Conservation (phyloP, 2,888 invertebrate species). For the Abrostola tripartita region DNA sequence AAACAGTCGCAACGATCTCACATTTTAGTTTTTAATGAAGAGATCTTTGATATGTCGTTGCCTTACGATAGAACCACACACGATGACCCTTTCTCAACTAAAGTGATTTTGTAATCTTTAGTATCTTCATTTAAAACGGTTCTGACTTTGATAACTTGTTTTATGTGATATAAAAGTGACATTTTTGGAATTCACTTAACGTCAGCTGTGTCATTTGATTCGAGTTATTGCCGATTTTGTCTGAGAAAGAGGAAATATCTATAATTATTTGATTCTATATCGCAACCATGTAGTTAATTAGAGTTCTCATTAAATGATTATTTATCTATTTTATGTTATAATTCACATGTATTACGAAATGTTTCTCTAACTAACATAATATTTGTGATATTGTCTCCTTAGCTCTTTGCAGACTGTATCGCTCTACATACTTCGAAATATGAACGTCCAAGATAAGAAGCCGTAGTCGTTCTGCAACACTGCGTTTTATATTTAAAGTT, state of each 20-base stretch:
- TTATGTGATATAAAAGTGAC: constrained; percentile 47
- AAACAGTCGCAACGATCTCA: constrained; percentile 58
- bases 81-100: constrained; percentile 59
- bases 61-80: constrained; percentile 69
- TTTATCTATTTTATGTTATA: constrained; percentile 4
- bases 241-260: not conserved
- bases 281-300: constrained; percentile 3
- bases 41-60: constrained; percentile 70
- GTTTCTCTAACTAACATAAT: not conserved
- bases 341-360: not conserved
- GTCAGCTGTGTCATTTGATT: constrained; percentile 20
- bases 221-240: constrained; percentile 23
- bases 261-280: not conserved
- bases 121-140: constrained; percentile 54
- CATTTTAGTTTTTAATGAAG: constrained; percentile 74
- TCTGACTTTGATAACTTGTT: constrained; percentile 50
- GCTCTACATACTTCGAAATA: constrained; percentile 46
- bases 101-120: constrained; percentile 50
- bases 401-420: constrained; percentile 8
- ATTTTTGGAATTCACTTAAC: constrained; percentile 55
- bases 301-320: not conserved
- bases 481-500: constrained; percentile 80
- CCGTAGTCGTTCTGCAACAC: constrained; percentile 39
- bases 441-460: constrained; percentile 50
- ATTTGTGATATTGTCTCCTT: constrained; percentile 2